Conservation (phyloP, 2,113 vertebrate genomes). For the Chionomys nivalis region DNA sequence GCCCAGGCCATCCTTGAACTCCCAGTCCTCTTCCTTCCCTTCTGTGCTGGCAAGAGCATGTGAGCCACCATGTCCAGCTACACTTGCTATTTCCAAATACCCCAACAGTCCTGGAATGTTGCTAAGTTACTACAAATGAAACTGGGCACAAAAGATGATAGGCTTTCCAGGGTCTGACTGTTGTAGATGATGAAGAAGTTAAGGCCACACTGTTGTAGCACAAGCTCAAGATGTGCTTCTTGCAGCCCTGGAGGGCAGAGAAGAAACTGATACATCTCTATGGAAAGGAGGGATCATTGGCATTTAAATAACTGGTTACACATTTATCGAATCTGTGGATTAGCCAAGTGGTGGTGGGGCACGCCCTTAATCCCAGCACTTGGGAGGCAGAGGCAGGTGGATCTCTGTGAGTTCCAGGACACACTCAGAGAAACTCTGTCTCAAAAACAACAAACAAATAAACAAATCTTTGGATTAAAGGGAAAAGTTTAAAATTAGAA, state of each 20-base stretch:
- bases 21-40: neutral
- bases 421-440: no score
- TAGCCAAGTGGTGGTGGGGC: no score
- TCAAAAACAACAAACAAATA: no score
- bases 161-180: neutral
- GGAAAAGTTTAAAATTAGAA: neutral
- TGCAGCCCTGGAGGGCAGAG: neutral
- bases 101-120: neutral
- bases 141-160: neutral
- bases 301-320: neutral
- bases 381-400: no score
- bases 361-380: no score
- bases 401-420: no score
- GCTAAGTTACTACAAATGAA: neutral
- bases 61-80: neutral
- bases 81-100: neutral
- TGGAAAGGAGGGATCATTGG: neutral
- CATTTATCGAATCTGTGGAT: no score
- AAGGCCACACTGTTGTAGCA: neutral
- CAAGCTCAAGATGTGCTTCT: neutral
- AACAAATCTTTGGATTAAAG: neutral
- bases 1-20: neutral
- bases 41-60: neutral
- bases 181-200: neutral
- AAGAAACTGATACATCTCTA: neutral